Base-by-base conservation (phyloP, 92 coral and sea anemone genomes). In the Actinernus sp. region DNA sequence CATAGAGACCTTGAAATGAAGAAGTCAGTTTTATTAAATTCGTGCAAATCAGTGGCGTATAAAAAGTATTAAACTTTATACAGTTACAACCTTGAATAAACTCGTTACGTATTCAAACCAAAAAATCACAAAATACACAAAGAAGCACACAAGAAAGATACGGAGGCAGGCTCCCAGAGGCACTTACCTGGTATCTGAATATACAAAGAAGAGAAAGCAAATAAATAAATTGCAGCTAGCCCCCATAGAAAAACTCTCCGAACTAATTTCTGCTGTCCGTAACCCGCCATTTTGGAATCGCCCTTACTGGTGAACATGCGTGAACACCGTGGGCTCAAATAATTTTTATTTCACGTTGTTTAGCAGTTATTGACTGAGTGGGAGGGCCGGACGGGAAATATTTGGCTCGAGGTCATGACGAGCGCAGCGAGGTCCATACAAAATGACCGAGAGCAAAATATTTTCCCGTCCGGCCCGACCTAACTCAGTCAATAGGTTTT, bases 131-230 rank as follows among this genome's bases (percentile, higher is more conserved):
- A 17, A 10, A 32, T 21, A 71, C 18, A 49, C 41, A n/a, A 26
- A 29, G 0, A 13, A 5, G 12, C 7, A 49, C 22, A 31, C 19
- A 5, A 20, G 19, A 20, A 30, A 19, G 37, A 34, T 25, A 27
- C 34, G 26, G 32, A 22, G 39, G 26, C 9, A 25, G 43, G 49
- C 3, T 41, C n/a, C 2, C 41, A 31, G 14, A 17, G 1, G 30
- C 45, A 24, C 31, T 31, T 79, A 90, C 98, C 98, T 75, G 98
- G 98, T 13, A 93, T 93, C 57, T 93, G 98, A 3, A 93, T 43
- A 65, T 93, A 93, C 18, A 93, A 63, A 20, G 98, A 93, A 20
- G 89, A 65, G 65, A 93, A 93, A 31, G 98, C 98, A 31, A 83
- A 83, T 52, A 93, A 71, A 66, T 90, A 93, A 28, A 93, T 74